Conservation (phyloP, 2,888 invertebrate species). For the Cordilura impudica region DNA sequence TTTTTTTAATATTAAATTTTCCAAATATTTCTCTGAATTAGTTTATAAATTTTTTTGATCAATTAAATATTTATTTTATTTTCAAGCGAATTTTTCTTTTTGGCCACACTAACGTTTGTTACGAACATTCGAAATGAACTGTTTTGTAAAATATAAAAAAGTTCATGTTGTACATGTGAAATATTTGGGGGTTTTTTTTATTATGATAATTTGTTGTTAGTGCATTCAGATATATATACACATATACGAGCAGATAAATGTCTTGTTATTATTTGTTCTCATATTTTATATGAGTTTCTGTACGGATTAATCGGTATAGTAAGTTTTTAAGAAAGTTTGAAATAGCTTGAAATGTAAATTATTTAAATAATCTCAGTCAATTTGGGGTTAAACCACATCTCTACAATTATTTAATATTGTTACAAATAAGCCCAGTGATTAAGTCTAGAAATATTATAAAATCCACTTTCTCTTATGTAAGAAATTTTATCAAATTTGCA, state of each 20-base stretch:
- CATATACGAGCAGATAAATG: no score
- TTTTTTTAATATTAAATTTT: no score
- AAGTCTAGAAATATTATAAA: no score
- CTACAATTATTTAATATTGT: no score
- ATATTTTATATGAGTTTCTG: not conserved
- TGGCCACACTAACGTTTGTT: constrained; percentile 11
- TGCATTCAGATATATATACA: no score
- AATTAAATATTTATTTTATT: not conserved
- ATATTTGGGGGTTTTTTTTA: not conserved
- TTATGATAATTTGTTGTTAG: constrained; percentile 18
- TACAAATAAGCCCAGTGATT: no score
- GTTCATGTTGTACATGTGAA: not conserved
- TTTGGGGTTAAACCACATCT: no score
- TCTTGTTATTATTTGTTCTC: constrained; percentile 35
- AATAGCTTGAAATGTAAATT: no score
- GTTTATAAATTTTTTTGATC: not conserved
- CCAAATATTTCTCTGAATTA: not conserved
- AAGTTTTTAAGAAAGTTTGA: not conserved
- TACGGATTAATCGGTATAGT: not conserved
- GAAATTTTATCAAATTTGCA: no score
- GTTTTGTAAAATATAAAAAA: constrained; percentile 17
- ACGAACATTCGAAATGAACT: constrained; percentile 27
- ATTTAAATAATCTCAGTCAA: no score
- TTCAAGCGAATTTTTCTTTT: not conserved
- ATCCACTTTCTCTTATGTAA: no score